Evolutionary conservation across 2,113 vertebrate species (phyloP), one percentile per base, ranked within the genome.

Genomic region (Numenius arquata): DNA sequence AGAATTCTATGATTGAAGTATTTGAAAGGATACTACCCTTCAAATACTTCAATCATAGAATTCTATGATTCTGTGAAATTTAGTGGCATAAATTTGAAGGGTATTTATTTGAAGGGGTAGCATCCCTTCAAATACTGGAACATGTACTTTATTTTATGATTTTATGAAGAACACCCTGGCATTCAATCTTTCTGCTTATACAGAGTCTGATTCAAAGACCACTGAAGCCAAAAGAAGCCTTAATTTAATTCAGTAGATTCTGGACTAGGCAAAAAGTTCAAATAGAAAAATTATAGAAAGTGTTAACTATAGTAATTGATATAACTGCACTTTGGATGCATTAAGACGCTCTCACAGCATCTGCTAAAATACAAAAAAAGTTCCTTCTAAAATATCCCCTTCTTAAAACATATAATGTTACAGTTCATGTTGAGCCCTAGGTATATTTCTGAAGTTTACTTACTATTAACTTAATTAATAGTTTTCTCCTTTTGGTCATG

Each of bases 291-390:
- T 40, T 19, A 72, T 3, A 81, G 29, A 12, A 72, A 92, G n/a
- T 58, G 7, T 86, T 68, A 34, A 55, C 34, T 56, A 52, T 27
- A 88, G 13, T 89, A 88, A 88, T 32, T 73, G 50, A 71, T 38
- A 41, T 47, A 95, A 93, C 80, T 88, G 92, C 74, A 96, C 58
- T 92, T 94, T 53, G 65, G 90, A 94, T 89, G 50, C 65, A 63
- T 65, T 43, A 76, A 56, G 62, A 84, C 73, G 30, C 53, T 76
- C 15, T 86, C 47, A 77, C 7, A 80, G n/a, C 66, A 56, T 16
- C 47, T 62, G 15, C 29, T 92, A 47, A 80, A 66, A 58, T 71
- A 76, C 20, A 48, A 84, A 85, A 67, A 45, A 41, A 32, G 70
- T 18, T 36, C 36, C 30, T 68, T 68, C 27, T 4, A 78, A 56